These are phyloP conservation scores for Rhagologus leucostigma DNA, from an alignment of 2,113 vertebrate genomes.

Conservation along the genomic window DNA sequence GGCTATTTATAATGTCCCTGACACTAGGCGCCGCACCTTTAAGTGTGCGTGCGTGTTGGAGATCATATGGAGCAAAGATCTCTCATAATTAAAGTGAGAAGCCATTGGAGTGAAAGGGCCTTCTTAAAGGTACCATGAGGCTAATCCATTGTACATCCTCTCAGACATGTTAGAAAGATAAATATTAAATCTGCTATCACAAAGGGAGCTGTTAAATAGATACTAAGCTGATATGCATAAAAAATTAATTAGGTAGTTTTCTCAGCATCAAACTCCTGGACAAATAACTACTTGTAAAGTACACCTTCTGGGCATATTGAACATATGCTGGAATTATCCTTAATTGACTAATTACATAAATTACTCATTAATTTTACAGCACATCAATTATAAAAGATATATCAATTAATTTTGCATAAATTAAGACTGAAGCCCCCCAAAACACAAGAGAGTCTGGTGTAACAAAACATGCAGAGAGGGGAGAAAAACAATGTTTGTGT, in stretches of 20 bases:
- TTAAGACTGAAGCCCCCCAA: constrained; percentile 85
- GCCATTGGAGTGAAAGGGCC: constrained; percentile 65
- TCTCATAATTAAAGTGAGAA: constrained; percentile 71
- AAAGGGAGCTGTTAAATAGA: constrained; percentile 99
- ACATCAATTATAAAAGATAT: constrained; percentile 99
- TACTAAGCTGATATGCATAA: constrained; percentile 99
- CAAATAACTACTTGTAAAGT: constrained; percentile 99
- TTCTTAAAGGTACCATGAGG: constrained; percentile 83
- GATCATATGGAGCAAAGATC: constrained; percentile 54
- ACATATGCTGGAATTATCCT: constrained; percentile 99
- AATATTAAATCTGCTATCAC: constrained; percentile 99
- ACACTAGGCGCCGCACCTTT: constrained; percentile 63
- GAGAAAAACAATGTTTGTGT: constrained; percentile 93
- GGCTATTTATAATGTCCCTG: constrained; percentile 74
- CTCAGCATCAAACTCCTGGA: constrained; percentile 98
- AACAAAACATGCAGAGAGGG: constrained; percentile 86
- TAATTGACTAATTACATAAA: constrained; percentile 99
- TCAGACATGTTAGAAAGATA: constrained; percentile 97
- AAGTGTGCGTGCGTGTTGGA: not conserved
- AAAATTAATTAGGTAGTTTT: constrained; percentile 99
- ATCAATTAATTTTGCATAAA: constrained; percentile 99
- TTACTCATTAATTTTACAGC: constrained; percentile 99
- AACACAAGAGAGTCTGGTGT: constrained; percentile 83
- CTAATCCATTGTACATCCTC: constrained; percentile 83
- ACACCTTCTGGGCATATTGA: constrained; percentile 99